Base-by-base conservation (phyloP, 2,113 vertebrate species). In the Centropus unirufus region DNA sequence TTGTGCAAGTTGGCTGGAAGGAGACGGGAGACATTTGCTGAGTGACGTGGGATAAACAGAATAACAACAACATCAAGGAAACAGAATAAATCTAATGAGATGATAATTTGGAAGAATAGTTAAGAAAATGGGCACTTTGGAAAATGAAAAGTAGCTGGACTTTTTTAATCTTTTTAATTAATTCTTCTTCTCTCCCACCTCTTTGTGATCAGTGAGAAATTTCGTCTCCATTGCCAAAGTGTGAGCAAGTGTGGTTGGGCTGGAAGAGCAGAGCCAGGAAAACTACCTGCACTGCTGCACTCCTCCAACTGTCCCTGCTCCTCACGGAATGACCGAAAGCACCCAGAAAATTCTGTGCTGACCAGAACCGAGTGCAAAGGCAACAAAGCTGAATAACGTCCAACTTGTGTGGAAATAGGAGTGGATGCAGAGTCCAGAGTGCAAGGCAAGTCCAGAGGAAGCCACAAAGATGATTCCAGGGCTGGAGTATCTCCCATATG, bases 1-100 rank as follows among this genome's bases (percentile, higher is more conserved):
- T 98, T 98, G 97, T 97, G 96, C 91, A 95, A 92, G 96, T 96
- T 98, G 96, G 96, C 79, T 95, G 96, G 92, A 97, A 96, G 96
- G 95, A 97, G 95, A 96, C 54, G 89, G 96, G 97, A 97, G 96
- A 95, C 93, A 52, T 96, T 97, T 83, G 90, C 85, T 78, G 97
- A 97, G 87, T 97, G 97, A 96, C 9, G 14, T 89, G 97, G 96
- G 92, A 92, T 96, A 97, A 97, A 97, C 96, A 97, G 95, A 97
- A 95, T 90, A 97, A 95, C 97, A 97, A 94, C 96, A 96, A 79
- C 89, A 84, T 78, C 20, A 70, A 91, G 63, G 75, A 96, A 92
- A 73, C 77, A 95, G 96, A 95, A 96, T 74, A 80, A 96, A 94
- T 66, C 89, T 96, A 97, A 96, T 40, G 73, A 97, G 96, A 96